A percentile compares a stretch with the other conserved stretches of the same genome.
Evolutionary conservation across 2,888 invertebrate genomes (phyloP).

Genomic region (Scaptomyza caliginosa): DNA sequence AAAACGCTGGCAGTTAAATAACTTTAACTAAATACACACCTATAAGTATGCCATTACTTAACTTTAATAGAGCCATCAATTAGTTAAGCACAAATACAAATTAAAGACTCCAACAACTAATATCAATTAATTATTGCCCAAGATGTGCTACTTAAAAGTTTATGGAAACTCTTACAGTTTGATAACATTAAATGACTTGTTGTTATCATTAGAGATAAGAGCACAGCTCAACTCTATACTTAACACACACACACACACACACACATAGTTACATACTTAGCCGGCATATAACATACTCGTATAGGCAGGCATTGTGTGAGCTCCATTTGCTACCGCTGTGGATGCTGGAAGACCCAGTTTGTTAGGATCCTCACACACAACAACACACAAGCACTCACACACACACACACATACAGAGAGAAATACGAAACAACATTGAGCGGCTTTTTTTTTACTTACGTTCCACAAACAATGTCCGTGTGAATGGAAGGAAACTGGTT

Average conservation of each 20-base stretch:
- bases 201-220: constrained; percentile 68
- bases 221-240: constrained; percentile 23
- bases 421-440: constrained; percentile 22
- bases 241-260: constrained; percentile 1
- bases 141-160: constrained; percentile 51
- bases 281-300: background rate
- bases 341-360: constrained; percentile 49
- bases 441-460: constrained; percentile 51
- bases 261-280: constrained; percentile 1
- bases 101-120: constrained; percentile 30
- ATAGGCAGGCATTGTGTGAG: constrained; percentile 19
- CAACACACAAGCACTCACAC: constrained; percentile 3
- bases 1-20: constrained; percentile 3
- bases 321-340: constrained; percentile 22
- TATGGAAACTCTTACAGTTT: constrained; percentile 37
- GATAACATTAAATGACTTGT: constrained; percentile 49
- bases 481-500: constrained; percentile 77
- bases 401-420: constrained; percentile 6
- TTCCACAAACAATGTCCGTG: constrained; percentile 74
- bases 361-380: constrained; percentile 48
- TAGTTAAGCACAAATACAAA: constrained; percentile 50
- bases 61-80: constrained; percentile 56
- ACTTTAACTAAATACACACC: constrained; percentile 4
- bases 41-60: constrained; percentile 3
- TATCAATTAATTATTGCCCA: constrained; percentile 55